These are phyloP conservation scores for Cinara cedri DNA, from an alignment of 2,888 invertebrate genomes.

Conservation along the genomic window DNA sequence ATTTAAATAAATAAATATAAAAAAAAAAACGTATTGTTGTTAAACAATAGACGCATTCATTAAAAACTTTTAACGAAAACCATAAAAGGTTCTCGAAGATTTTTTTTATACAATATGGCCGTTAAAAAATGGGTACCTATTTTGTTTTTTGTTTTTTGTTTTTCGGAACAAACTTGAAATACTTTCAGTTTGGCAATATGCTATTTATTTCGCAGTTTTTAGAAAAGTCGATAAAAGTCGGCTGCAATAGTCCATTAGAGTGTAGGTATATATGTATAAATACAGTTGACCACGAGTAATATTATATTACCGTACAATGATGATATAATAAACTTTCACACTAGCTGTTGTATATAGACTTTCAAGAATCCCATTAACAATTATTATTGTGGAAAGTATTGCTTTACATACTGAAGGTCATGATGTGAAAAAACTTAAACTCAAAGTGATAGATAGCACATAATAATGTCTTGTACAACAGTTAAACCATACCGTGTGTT, in stretches of 20 bases:
- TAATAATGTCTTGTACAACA: not conserved
- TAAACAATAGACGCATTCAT: too few relatives aligned
- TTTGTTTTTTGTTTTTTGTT: not conserved
- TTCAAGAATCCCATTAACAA: conserved; percentile 13
- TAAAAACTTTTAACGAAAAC: too few relatives aligned
- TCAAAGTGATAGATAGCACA: not conserved
- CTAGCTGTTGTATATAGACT: not conserved
- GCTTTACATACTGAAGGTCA: not conserved
- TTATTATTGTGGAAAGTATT: conserved; percentile 1
- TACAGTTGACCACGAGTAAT: conserved; percentile 35
- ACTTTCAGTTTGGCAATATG: not conserved
- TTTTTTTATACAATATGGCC: too few relatives aligned
- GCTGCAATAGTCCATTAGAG: conserved; percentile 20
- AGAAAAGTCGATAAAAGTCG: conserved; percentile 18
- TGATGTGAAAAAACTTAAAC: not conserved
- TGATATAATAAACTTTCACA: conserved; percentile 22
- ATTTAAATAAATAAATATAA: not conserved
- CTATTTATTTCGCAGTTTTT: not conserved
- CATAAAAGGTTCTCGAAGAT: too few relatives aligned
- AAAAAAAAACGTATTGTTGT: too few relatives aligned
- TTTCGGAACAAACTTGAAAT: not conserved
- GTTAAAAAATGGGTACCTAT: not conserved
- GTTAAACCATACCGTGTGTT: too few relatives aligned
- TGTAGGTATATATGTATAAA: too few relatives aligned
- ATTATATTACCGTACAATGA: conserved; percentile 17